Evolutionary conservation across 2,888 invertebrate genomes (phyloP).

Genomic region (Macropis europaea): DNA sequence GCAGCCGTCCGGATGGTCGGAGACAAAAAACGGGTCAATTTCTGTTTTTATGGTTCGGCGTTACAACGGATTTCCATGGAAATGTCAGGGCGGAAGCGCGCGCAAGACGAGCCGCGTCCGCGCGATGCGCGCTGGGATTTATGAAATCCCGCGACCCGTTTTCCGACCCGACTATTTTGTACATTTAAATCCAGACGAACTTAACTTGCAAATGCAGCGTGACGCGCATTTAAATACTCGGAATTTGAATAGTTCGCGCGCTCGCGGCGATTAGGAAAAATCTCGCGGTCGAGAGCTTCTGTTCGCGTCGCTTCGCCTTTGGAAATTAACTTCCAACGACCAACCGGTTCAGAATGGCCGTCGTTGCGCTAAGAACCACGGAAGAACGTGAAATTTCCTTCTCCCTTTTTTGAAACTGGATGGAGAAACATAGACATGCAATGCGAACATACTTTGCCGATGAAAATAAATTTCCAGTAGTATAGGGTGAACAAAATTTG

Average conservation of each 20-base stretch:
- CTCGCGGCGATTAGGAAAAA: slow-evolving; percentile 11
- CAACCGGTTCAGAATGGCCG: too few species aligned
- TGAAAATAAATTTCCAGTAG: too few species aligned
- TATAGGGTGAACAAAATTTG: too few species aligned
- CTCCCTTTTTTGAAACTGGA: too few species aligned
- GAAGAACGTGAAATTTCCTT: too few species aligned
- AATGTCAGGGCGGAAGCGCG: not conserved
- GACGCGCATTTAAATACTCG: slow-evolving; percentile 5
- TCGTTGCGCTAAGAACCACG: too few species aligned
- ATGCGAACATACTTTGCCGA: too few species aligned
- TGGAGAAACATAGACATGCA: too few species aligned
- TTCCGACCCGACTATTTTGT: slow-evolving; percentile 9
- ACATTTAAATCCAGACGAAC: slow-evolving; percentile 17
- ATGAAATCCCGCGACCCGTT: not conserved
- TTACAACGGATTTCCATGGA: slow-evolving; percentile 11
- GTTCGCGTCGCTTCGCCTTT: too few species aligned
- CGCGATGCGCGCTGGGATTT: not conserved
- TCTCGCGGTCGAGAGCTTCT: too few species aligned
- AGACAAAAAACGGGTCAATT: not conserved
- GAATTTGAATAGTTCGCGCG: slow-evolving; percentile 9
- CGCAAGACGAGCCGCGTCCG: not conserved
- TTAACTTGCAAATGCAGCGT: slow-evolving; percentile 14
- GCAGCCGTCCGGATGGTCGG: too few species aligned
- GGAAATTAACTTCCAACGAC: too few species aligned
- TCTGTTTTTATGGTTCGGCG: slow-evolving; percentile 1